Base-by-base conservation (phyloP, 2,888 invertebrate genomes). In the Bellardia bayeri region DNA sequence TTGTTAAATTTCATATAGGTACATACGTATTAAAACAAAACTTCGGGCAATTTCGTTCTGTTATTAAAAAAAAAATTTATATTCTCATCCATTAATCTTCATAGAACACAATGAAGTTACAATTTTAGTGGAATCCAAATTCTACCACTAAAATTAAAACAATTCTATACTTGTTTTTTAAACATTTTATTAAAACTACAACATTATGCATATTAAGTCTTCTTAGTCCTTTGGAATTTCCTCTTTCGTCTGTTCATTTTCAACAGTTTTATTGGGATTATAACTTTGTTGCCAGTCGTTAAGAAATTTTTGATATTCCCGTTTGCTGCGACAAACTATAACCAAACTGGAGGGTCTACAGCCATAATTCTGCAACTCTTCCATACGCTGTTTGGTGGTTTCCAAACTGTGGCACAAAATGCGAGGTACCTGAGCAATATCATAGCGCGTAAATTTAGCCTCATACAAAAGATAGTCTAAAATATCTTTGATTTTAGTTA, bases 401-500 rank as follows among this genome's bases (percentile, higher is more conserved):
- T 94, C 94, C 63, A 95, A 93, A 37, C 95, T 95, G 85, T 95
- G 94, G 71, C 94, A 94, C 71, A 96, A 90, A 84, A 96, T 94
- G 81, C 95, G 94, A 0, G 95, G 95, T 76, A 94, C 95, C 69
- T 91, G 93, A 16, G 94, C 94, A 82, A 96, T 94, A 80, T 95
- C 95, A 88, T 94, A 93, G 6, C 94, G 93, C 6, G 92, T 90
- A 91, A 95, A 95, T 2, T 95, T 94, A 14, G 90, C 93, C 90
- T 95, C 95, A 72, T 93, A 91, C 8, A 95, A 91, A 30, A 96
- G 91, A 90, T 94, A 95, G 90, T 95, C 95, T 54, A 96, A 90
- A 85, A 95, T 95, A 85, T 94, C 94, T 92, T 95, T 95, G 6
- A 95, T 94, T 95, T 95, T 95, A 6, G 94, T 94, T 1, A 95